Base-by-base conservation (phyloP, 2,113 vertebrate species). In the Mastomys natalensis region DNA sequence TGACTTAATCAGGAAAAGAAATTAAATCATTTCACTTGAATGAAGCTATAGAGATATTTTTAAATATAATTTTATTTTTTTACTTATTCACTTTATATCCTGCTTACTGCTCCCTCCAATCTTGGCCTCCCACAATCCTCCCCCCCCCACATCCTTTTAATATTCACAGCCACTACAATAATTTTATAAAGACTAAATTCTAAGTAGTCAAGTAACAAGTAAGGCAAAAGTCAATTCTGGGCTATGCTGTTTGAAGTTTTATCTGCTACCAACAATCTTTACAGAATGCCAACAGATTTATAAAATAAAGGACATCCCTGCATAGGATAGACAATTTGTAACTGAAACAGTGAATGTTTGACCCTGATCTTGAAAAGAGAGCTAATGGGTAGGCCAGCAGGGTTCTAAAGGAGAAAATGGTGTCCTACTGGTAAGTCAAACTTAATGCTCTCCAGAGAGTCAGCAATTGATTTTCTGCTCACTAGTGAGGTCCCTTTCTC, bases 391-490 rank as follows among this genome's bases (percentile, higher is more conserved):
- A 93, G 40, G 34, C 64, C 94, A 97, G 95, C 6, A 15, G 93
- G 96, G 37, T 95, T 97, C 90, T 80, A 84, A 92, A 95, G 80
- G 58, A 97, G 87, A 97, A 93, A 95, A 97, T 92, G 76, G 58
- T 87, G 26, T 95, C 97, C 94, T 95, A 96, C 91, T 86, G 88
- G 72, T 85, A 95, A 94, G 51, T 91, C 95, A 97, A 97, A 94
- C 53, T 90, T 97, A 97, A 90, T 85, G 53, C 43, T 58, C 90
- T 93, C 72, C 80, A 93, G 92, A 97, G 95, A 91, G 91, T 91
- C 85, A 95, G 73, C 81, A 85, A 97, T 97, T 97, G 97, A 98
- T 96, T 97, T 96, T 96, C 72, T 92, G 45, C 93, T 94, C 87
- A 95, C 89, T 90, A 62, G 19, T 92, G 53, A 55, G 40, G 93